phyloP scores from a whole-genome alignment of 2,888 invertebrate species.

The Drosophila greeni region DNA sequence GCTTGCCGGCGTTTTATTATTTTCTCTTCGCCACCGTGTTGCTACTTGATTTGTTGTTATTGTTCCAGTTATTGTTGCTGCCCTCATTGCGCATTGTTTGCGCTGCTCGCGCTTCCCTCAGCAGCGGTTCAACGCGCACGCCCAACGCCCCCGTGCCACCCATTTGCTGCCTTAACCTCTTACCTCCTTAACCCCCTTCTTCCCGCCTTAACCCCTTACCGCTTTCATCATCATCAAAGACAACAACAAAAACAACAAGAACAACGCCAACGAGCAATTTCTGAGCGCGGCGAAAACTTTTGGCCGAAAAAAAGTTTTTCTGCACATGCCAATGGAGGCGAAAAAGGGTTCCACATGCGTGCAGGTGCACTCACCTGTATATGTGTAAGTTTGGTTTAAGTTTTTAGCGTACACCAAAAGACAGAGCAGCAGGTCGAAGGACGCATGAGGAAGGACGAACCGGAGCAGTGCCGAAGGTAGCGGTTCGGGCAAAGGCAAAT shows the following conservation, averaged over 20 bases:
- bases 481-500: slow-evolving; percentile 34
- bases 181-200: not conserved
- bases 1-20: slow-evolving; percentile 41
- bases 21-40: slow-evolving; percentile 42
- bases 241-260: slow-evolving; percentile 21
- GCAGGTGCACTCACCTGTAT: slow-evolving; percentile 61
- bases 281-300: slow-evolving; percentile 62
- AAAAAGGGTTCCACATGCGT: slow-evolving; percentile 72
- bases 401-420: slow-evolving; percentile 65
- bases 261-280: slow-evolving; percentile 32
- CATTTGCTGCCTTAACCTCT: not conserved
- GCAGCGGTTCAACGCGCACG: slow-evolving; percentile 69
- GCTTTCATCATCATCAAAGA: slow-evolving; percentile 71
- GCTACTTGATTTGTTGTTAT: slow-evolving; percentile 57
- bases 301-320: slow-evolving; percentile 53
- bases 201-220: slow-evolving; percentile 37
- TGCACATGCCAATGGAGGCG: slow-evolving; percentile 64
- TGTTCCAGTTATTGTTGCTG: slow-evolving; percentile 39
- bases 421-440: slow-evolving; percentile 25
- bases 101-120: slow-evolving; percentile 65
- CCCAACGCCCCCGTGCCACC: not conserved
- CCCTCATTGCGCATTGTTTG: slow-evolving; percentile 54
- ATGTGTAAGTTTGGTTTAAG: slow-evolving; percentile 70
- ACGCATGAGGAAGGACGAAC: slow-evolving; percentile 5
- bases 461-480: slow-evolving; percentile 20